Percentiles rank a stretch among this genome's conserved stretches.
Conservation (phyloP, 2,797 vertebrate species). For the Parotocinclus haroldoi region DNA sequence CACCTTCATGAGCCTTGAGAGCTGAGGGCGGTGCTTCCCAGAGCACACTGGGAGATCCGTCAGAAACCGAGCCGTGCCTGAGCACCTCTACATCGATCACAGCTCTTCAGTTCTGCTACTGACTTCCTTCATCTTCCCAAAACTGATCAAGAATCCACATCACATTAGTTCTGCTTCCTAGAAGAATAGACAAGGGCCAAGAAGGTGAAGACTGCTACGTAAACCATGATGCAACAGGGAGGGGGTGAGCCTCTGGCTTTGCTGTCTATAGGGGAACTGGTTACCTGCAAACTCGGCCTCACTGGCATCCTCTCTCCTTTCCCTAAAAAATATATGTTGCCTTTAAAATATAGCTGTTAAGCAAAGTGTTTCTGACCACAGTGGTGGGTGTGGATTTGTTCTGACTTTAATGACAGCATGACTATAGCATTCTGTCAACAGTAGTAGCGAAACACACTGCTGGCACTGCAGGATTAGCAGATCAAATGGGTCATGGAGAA, state of each 20-base stretch:
- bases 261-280: slow-evolving; percentile 58
- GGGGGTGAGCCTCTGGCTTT: slow-evolving; percentile 48
- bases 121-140: slow-evolving; percentile 79
- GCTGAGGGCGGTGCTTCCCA: slow-evolving; percentile 98
- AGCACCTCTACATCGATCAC: slow-evolving; percentile 81
- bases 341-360: slow-evolving; percentile 73
- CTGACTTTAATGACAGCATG: slow-evolving; percentile 64
- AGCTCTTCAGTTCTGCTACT: slow-evolving; percentile 56
- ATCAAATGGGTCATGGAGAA: slow-evolving; percentile 55
- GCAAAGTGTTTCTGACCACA: slow-evolving; percentile 70
- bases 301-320: slow-evolving; percentile 58
- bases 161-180: slow-evolving; percentile 79
- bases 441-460: slow-evolving; percentile 66
- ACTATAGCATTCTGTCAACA: slow-evolving; percentile 67
- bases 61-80: slow-evolving; percentile 99
- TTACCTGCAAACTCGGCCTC: slow-evolving; percentile 50
- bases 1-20: slow-evolving; percentile 98
- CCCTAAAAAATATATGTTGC: slow-evolving; percentile 72
- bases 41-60: slow-evolving; percentile 85
- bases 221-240: slow-evolving; percentile 63
- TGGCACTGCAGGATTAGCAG: slow-evolving; percentile 59
- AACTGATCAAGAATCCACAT: slow-evolving; percentile 80
- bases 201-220: slow-evolving; percentile 53
- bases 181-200: slow-evolving; percentile 64
- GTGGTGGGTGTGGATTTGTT: slow-evolving; percentile 71